Conservation (phyloP, 1,140 invertebrate species). For the Propsilocerus akamusi region DNA sequence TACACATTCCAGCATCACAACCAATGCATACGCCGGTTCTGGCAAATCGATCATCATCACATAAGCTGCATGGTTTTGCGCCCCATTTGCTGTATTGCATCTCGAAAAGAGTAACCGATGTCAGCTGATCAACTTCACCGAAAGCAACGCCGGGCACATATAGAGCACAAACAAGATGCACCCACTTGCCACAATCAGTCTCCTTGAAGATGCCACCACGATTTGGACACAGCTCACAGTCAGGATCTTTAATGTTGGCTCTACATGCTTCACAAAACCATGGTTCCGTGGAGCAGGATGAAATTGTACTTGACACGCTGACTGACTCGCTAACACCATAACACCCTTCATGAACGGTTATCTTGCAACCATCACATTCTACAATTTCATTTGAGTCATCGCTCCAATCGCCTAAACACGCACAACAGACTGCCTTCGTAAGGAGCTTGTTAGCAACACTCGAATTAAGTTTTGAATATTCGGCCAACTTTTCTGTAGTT, state of each 20-base stretch:
- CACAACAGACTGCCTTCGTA: conserved; percentile 62
- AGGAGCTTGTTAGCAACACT: conserved; percentile 20
- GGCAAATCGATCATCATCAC: conserved; percentile 68
- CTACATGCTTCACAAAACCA: conserved; percentile 99
- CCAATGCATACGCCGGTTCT: conserved; percentile 87
- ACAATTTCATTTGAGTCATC: conserved; percentile 91
- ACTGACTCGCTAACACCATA: conserved; percentile 89
- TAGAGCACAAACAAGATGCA: conserved; percentile 90
- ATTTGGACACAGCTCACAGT: conserved; percentile 76
- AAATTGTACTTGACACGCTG: conserved; percentile 77
- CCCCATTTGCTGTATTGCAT: conserved; percentile 93
- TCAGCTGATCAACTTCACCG: conserved; percentile 77
- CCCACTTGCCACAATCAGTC: conserved; percentile 92
- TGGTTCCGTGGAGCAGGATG: conserved; percentile 83
- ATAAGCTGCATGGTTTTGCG: conserved; percentile 68
- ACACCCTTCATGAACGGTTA: conserved; percentile 92
- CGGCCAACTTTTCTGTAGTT: not conserved
- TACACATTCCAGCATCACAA: conserved; percentile 96
- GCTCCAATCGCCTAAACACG: conserved; percentile 81
- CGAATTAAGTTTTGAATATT: not conserved
- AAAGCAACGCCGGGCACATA: conserved; percentile 96
- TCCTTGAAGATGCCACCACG: conserved; percentile 89
- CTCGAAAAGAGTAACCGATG: conserved; percentile 80
- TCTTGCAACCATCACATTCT: conserved; percentile 89
- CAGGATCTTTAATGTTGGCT: conserved; percentile 67